Percentiles rank a stretch among this genome's conserved stretches.
Conservation (phyloP, 2,113 vertebrate species). For the Urocolius indicus region DNA sequence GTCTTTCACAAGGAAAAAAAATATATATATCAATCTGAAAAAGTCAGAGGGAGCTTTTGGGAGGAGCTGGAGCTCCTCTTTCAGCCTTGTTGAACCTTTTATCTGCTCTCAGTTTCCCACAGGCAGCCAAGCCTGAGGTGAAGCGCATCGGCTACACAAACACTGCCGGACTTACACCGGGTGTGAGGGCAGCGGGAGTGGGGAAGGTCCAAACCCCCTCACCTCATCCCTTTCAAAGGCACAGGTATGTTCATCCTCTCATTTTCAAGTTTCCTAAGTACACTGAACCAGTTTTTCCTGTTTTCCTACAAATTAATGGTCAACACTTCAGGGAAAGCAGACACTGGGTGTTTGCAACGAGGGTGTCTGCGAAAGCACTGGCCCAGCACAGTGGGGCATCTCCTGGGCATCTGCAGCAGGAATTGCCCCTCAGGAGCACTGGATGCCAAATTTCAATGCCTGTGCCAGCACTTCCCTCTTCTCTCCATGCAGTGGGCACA, state of each 20-base stretch:
- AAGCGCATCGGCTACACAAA: neutral
- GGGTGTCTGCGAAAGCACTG: too few species aligned
- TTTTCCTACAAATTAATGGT: slow-evolving; percentile 25
- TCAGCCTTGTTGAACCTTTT: neutral
- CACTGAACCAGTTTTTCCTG: slow-evolving; percentile 66
- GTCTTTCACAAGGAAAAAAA: neutral
- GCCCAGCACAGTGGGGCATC: neutral
- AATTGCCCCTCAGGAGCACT: neutral
- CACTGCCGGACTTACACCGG: fast-evolving
- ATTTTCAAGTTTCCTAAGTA: slow-evolving; percentile 42
- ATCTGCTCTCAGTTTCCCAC: neutral
- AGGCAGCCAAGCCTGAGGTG: fast-evolving
- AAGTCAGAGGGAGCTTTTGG: neutral
- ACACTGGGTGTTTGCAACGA: neutral
- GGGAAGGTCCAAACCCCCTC: neutral
- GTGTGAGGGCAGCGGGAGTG: fast-evolving
- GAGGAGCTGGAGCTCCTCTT: neutral
- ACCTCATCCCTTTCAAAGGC: neutral
- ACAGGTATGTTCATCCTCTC: neutral
- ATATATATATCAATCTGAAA: too few species aligned
- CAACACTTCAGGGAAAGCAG: neutral
- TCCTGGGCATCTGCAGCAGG: neutral
- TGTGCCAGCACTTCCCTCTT: neutral
- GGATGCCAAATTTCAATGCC: neutral
- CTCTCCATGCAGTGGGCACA: fast-evolving